Evolutionary conservation across 2,113 vertebrate species (phyloP).

Genomic region (Columba janthina): DNA sequence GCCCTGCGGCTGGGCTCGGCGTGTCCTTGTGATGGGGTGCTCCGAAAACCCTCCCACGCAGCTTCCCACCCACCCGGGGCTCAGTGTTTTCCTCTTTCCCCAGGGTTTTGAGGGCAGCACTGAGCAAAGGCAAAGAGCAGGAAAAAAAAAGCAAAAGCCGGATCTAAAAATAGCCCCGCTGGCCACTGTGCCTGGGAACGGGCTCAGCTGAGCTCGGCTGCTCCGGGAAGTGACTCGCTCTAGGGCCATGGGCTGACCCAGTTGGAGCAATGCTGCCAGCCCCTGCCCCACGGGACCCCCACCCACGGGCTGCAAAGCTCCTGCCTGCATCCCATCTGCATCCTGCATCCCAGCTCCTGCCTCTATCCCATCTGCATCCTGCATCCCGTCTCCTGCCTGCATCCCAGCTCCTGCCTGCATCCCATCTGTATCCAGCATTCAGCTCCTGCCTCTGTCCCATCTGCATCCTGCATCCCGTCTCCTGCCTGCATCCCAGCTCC

Average conservation of each 20-base stretch:
- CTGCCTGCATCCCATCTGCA: too few relatives aligned
- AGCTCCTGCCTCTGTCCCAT: too few relatives aligned
- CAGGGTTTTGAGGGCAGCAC: neutral
- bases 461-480: too few relatives aligned
- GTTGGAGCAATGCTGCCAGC: neutral
- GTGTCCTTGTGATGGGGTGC: accelerated
- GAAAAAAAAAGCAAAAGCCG: neutral
- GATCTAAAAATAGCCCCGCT: slow-evolving; percentile 1
- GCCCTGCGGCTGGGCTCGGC: accelerated
- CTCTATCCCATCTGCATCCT: too few relatives aligned
- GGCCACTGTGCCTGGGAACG: slow-evolving; percentile 5
- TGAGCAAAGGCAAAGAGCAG: neutral
- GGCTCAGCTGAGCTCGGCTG: accelerated
- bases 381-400: too few relatives aligned
- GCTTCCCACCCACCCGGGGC: neutral
- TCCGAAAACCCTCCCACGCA: neutral
- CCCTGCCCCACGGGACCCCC: accelerated
- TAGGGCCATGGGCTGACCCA: neutral
- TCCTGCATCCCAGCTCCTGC: too few relatives aligned
- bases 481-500: neutral
- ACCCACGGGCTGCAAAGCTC: accelerated
- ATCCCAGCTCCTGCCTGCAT: too few relatives aligned
- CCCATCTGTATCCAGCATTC: too few relatives aligned
- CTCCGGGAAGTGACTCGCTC: neutral
- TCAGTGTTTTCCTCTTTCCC: neutral